Conservation (phyloP, 2,888 invertebrate species). For the Drosophila multiciliata region DNA sequence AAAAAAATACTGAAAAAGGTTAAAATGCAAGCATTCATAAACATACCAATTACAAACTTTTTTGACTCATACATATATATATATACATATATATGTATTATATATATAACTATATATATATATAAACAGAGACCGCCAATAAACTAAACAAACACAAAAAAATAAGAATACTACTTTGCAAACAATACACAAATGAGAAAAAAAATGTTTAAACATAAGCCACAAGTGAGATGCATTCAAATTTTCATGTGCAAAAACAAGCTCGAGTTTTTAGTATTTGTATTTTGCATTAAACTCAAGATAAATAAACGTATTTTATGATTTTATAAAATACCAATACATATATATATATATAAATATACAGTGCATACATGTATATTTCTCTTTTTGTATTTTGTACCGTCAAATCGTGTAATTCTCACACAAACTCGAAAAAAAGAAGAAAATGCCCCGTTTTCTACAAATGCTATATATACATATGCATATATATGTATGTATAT, state of each 20-base stretch:
- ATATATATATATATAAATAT: slow-evolving; percentile 46
- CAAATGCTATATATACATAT: slow-evolving; percentile 51
- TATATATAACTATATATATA: slow-evolving; percentile 37
- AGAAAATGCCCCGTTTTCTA: slow-evolving; percentile 59
- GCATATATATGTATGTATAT: slow-evolving; percentile 44
- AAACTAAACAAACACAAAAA: slow-evolving; percentile 50
- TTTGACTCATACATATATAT: slow-evolving; percentile 56
- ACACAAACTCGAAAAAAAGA: slow-evolving; percentile 50
- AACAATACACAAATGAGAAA: slow-evolving; percentile 42
- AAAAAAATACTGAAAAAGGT: slow-evolving; percentile 26
- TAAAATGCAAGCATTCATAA: slow-evolving; percentile 54
- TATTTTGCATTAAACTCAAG: slow-evolving; percentile 69
- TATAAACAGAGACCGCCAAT: slow-evolving; percentile 69
- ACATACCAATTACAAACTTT: slow-evolving; percentile 60
- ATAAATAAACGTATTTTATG: slow-evolving; percentile 69
- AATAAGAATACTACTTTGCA: slow-evolving; percentile 41
- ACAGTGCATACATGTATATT: slow-evolving; percentile 66
- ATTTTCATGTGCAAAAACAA: slow-evolving; percentile 63
- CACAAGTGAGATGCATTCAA: slow-evolving; percentile 72
- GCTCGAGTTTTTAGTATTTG: slow-evolving; percentile 73
- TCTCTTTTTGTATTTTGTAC: slow-evolving; percentile 77
- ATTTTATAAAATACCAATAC: slow-evolving; percentile 71
- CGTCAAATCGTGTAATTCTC: slow-evolving; percentile 75
- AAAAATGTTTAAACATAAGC: slow-evolving; percentile 63
- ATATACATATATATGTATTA: slow-evolving; percentile 4